Evolutionary conservation across 1,140 invertebrate species (phyloP).

Genomic region (Papilio machaon): DNA sequence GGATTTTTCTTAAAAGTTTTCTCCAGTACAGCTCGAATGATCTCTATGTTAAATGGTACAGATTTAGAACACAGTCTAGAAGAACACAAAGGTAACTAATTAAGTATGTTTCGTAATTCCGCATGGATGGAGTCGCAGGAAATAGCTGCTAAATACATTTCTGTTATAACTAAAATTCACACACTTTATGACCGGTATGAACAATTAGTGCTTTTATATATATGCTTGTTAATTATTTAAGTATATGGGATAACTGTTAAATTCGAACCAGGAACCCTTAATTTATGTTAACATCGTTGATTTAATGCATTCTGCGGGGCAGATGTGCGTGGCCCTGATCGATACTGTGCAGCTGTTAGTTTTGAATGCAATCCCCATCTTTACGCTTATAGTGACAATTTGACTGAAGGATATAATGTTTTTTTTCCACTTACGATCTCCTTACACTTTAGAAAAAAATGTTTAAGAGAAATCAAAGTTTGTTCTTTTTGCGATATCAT

Average conservation of each 20-base stretch:
- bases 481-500: no score
- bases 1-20: no score
- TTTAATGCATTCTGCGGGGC: slow-evolving; percentile 17
- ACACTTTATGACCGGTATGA: neutral
- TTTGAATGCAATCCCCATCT: slow-evolving; percentile 22
- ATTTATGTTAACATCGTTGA: neutral
- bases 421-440: no score
- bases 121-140: no score
- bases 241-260: slow-evolving; percentile 19
- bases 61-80: no score
- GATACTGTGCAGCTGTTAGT: slow-evolving; percentile 19
- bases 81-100: no score
- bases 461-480: no score
- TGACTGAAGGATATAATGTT: neutral
- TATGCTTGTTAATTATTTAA: neutral
- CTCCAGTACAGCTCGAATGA: no score
- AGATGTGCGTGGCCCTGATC: slow-evolving; percentile 20
- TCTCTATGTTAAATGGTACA: no score
- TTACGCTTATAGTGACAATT: neutral
- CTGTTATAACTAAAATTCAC: neutral
- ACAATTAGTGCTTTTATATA: slow-evolving; percentile 1
- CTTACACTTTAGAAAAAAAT: no score
- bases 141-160: neutral
- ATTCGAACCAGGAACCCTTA: slow-evolving; percentile 23
- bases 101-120: no score